Base-by-base conservation (phyloP, 2,797 vertebrate genomes). In the Petrocephalus schoutedeni region DNA sequence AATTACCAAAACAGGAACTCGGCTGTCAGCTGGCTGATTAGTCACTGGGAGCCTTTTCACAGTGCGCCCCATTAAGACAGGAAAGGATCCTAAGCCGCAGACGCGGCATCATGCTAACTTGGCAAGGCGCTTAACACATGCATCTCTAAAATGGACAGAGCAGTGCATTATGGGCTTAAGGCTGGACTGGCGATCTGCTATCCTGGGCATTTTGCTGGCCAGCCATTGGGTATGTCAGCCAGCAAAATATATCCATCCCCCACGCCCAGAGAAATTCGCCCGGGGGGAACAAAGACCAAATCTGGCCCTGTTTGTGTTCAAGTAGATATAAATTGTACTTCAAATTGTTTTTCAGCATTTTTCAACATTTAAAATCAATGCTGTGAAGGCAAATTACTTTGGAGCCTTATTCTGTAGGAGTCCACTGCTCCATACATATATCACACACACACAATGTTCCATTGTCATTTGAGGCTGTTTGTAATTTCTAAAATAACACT, bases 1-100 rank as follows among this genome's bases (percentile, higher is more conserved):
- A 96, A 95, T 96, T 95, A 95, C 92, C 94, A 93, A 95, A 95
- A 95, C 93, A 95, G 93, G 91, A 93, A 92, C 90, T 92, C 90
- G 61, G 91, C 91, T 93, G 91, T 91, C 88, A 87, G 91, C 89
- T 91, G 92, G 91, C 91, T 94, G 93, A 95, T 95, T 94, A 94
- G 93, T 92, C 93, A 92, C 91, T 90, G 87, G 89, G 94, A 95
- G 93, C 91, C 91, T 92, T 92, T 94, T 95, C 94, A 90, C 89
- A 64, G 91, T 93, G 91, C 94, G 91, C 95, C 94, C 94, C 90
- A 92, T 92, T 92, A 71, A 36, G 67, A 71, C 21, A 12, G 67
- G 67, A 71, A 28, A 32, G 14, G 67, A 64, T 64, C 59, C 59
- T 23, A 21, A 7, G 0, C 21, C 67, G 0, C 36, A 41, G 32